These are phyloP conservation scores for Mythimna loreyi DNA, from an alignment of 2,888 invertebrate genomes.

Conservation along the genomic window DNA sequence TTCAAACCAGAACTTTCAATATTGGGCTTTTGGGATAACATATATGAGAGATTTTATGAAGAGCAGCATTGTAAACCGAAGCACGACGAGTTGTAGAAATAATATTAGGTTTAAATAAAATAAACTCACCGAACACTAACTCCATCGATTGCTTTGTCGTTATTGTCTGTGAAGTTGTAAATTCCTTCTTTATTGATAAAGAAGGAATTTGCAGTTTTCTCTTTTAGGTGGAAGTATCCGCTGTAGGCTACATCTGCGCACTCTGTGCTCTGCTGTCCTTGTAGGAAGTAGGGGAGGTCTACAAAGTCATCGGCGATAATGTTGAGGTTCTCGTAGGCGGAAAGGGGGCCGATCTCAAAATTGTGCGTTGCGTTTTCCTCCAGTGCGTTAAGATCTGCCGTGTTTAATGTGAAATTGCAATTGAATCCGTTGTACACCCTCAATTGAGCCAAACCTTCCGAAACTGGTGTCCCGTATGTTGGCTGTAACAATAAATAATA, in stretches of 20 bases:
- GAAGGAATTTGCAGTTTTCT: constrained; percentile 83
- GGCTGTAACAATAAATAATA: constrained; percentile 81
- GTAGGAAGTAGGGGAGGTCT: constrained; percentile 80
- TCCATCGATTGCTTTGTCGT: constrained; percentile 84
- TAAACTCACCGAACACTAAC: constrained; percentile 79
- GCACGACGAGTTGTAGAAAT: constrained; percentile 78
- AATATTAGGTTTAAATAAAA: constrained; percentile 2
- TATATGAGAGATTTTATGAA: constrained; percentile 78
- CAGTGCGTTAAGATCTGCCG: constrained; percentile 52
- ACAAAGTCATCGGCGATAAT: constrained; percentile 71
- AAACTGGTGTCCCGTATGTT: constrained; percentile 91
- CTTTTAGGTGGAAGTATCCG: constrained; percentile 75
- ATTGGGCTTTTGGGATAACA: constrained; percentile 80
- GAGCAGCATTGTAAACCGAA: constrained; percentile 67
- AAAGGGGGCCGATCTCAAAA: constrained; percentile 76
- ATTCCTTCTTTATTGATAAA: constrained; percentile 77
- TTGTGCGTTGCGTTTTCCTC: constrained; percentile 60
- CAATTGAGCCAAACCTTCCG: constrained; percentile 91
- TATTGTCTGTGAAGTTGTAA: constrained; percentile 82
- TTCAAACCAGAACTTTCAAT: constrained; percentile 73
- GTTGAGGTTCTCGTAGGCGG: constrained; percentile 84
- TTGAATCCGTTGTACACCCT: constrained; percentile 93
- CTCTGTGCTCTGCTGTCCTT: constrained; percentile 69
- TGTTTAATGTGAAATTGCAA: constrained; percentile 87
- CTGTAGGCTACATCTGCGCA: constrained; percentile 72